A percentile compares a stretch with the other conserved stretches of the same genome.
These are phyloP conservation scores for Oreochromis niloticus DNA, from an alignment of 2,113 vertebrate species.

Conservation along the genomic window DNA sequence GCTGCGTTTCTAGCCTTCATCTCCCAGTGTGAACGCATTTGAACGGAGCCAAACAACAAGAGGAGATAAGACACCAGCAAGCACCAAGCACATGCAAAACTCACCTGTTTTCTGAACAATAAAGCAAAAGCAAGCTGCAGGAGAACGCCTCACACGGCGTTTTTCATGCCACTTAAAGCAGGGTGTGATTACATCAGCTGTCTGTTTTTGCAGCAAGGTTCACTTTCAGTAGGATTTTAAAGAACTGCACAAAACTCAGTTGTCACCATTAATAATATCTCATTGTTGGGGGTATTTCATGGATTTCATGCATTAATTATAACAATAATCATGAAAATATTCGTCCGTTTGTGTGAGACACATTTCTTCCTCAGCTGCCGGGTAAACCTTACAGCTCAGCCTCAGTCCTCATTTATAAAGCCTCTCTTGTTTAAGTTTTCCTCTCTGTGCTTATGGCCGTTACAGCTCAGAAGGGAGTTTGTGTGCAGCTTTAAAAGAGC, in stretches of 20 bases:
- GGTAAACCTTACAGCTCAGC: neutral
- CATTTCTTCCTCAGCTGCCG: neutral
- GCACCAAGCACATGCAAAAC: neutral
- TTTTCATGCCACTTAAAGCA: neutral
- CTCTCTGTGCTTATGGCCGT: neutral
- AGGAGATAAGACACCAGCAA: neutral
- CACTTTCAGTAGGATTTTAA: neutral
- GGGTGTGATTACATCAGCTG: neutral
- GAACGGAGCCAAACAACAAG: neutral
- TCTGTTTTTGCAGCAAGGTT: neutral
- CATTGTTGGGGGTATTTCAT: neutral
- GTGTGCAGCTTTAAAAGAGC: neutral
- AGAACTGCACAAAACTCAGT: neutral
- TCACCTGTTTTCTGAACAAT: neutral
- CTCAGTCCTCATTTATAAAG: neutral
- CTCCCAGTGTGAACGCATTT: neutral
- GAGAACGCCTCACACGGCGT: accelerated
- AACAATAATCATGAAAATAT: accelerated
- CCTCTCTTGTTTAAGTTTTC: neutral
- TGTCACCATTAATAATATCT: neutral
- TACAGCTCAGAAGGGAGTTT: neutral
- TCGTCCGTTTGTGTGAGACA: accelerated
- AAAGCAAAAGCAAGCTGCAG: neutral
- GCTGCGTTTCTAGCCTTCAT: neutral
- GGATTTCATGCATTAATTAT: accelerated